phyloP scores from a whole-genome alignment of 2,113 vertebrate species.

The Sander vitreus region DNA sequence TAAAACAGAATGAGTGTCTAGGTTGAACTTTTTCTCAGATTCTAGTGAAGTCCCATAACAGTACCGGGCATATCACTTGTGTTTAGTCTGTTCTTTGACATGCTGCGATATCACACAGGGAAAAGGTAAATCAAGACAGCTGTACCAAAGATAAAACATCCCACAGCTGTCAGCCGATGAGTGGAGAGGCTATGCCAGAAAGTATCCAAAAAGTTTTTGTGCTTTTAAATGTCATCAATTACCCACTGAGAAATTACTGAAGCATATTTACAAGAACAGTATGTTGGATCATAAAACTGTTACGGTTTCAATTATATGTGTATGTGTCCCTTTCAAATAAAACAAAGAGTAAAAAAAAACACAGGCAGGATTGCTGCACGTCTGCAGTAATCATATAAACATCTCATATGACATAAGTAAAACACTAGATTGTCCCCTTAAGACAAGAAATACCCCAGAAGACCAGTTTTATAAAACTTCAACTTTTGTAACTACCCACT shows the following conservation, averaged over 20 bases:
- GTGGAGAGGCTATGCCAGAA: slow-evolving; percentile 27
- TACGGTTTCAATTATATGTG: slow-evolving; percentile 13
- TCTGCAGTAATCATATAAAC: slow-evolving; percentile 19
- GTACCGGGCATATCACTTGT: slow-evolving; percentile 40
- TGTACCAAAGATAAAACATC: slow-evolving; percentile 62
- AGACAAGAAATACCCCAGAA: background rate
- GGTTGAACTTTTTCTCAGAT: slow-evolving; percentile 51
- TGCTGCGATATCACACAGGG: slow-evolving; percentile 58
- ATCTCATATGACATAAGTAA: background rate
- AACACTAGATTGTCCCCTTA: background rate
- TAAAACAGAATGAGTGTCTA: slow-evolving; percentile 35
- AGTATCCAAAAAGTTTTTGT: slow-evolving; percentile 18
- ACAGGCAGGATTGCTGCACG: background rate
- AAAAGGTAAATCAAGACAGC: slow-evolving; percentile 71
- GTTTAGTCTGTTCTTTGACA: slow-evolving; percentile 74
- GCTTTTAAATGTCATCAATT: slow-evolving; percentile 44
- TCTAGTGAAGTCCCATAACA: slow-evolving; percentile 26
- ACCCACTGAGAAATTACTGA: slow-evolving; percentile 22
- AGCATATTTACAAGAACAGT: slow-evolving; percentile 21
- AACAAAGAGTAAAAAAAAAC: slow-evolving; percentile 2
- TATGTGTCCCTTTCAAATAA: slow-evolving; percentile 17
- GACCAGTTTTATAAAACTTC: background rate
- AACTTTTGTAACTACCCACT: too few relatives aligned
- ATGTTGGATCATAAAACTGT: slow-evolving; percentile 7
- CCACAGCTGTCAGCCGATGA: slow-evolving; percentile 63